Conservation (phyloP, 1,140 invertebrate genomes). For the Drosophila ironensis region DNA sequence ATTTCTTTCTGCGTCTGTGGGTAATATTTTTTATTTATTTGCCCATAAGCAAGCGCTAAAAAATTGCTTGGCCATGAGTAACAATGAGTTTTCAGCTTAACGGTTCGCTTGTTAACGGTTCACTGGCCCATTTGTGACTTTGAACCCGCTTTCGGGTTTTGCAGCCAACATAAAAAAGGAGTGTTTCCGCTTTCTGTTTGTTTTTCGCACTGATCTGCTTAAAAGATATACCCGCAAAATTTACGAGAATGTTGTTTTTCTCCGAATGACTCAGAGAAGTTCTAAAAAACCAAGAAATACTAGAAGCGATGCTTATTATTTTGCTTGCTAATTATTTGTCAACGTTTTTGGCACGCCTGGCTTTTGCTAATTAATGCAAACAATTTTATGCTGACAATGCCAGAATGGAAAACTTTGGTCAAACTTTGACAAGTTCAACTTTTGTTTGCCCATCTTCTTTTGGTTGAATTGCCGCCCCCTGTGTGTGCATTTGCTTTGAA, state of each 20-base stretch:
- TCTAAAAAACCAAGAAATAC: not conserved
- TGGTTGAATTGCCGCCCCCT: slow-evolving; percentile 42
- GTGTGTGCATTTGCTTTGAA: slow-evolving; percentile 34
- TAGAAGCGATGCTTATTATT: not conserved
- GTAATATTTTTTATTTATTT: slow-evolving; percentile 11
- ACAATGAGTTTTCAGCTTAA: slow-evolving; percentile 15
- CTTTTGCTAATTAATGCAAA: slow-evolving; percentile 43
- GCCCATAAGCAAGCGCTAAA: not conserved
- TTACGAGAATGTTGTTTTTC: not conserved
- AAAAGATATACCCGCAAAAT: slow-evolving; percentile 11
- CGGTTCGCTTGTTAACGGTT: slow-evolving; percentile 40
- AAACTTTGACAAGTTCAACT: slow-evolving; percentile 17
- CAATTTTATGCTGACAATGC: slow-evolving; percentile 36
- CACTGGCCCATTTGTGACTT: slow-evolving; percentile 41
- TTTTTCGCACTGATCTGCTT: slow-evolving; percentile 39
- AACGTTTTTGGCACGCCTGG: slow-evolving; percentile 34
- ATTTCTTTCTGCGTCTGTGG: not conserved
- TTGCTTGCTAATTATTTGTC: slow-evolving; percentile 29
- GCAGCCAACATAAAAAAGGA: slow-evolving; percentile 6
- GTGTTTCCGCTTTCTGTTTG: slow-evolving; percentile 9
- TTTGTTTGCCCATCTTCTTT: slow-evolving; percentile 33
- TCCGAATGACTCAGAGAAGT: slow-evolving; percentile 33
- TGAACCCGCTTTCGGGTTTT: slow-evolving; percentile 37
- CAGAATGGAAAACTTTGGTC: slow-evolving; percentile 19
- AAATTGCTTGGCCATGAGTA: slow-evolving; percentile 44